These are phyloP conservation scores for Agrochola litura DNA, from an alignment of 2,888 invertebrate genomes.

Conservation along the genomic window DNA sequence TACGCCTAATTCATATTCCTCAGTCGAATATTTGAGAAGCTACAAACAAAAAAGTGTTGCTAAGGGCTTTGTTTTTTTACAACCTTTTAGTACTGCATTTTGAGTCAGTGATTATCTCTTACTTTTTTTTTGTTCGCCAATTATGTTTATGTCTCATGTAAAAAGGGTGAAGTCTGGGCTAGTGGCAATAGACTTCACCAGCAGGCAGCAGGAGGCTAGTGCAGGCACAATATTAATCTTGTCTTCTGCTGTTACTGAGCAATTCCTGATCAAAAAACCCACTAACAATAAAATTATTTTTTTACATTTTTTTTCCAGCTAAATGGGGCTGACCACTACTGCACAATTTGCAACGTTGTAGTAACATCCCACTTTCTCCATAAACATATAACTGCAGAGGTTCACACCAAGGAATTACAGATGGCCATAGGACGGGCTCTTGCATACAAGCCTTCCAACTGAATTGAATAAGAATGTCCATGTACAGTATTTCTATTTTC, in stretches of 20 bases:
- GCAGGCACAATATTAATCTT: too few relatives aligned
- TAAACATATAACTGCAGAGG: slow-evolving; percentile 72
- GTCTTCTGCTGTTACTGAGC: neutral
- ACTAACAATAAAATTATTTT: neutral
- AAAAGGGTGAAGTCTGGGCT: neutral
- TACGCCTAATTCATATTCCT: neutral
- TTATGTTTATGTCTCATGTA: neutral
- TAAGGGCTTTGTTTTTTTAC: neutral
- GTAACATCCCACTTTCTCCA: slow-evolving; percentile 65
- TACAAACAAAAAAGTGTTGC: neutral
- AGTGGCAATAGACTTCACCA: too few relatives aligned
- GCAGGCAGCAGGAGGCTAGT: too few relatives aligned
- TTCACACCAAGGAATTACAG: slow-evolving; percentile 71
- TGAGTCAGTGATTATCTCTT: neutral
- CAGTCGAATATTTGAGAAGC: neutral
- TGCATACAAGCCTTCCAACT: slow-evolving; percentile 65
- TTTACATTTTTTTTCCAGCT: slow-evolving; percentile 72
- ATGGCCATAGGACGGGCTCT: slow-evolving; percentile 68
- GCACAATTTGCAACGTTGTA: slow-evolving; percentile 79
- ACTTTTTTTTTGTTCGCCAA: neutral
- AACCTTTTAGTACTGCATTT: neutral
- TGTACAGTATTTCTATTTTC: neutral
- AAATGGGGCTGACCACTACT: slow-evolving; percentile 69
- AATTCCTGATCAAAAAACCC: too few relatives aligned
- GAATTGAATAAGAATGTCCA: neutral